Evolutionary conservation across 30 jellyfish, hydroid and myxozoan genomes (phyloP).

Genomic region (Mastigias papua): DNA sequence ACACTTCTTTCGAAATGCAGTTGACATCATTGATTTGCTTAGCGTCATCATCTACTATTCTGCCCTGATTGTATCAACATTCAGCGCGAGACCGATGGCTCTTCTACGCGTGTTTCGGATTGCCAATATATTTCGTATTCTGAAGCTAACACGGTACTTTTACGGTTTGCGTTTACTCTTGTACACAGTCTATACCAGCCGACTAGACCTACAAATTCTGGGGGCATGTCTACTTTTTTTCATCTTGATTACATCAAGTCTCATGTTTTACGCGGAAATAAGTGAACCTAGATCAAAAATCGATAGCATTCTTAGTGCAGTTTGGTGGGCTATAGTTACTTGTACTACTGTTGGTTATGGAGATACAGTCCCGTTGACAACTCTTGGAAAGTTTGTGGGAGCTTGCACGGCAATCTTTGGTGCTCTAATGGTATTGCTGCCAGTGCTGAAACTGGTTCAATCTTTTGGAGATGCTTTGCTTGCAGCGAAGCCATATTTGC

Average conservation of each 20-base stretch:
- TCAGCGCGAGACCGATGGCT: constrained; percentile 82
- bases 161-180: constrained; percentile 86
- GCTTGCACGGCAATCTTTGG: constrained; percentile 83
- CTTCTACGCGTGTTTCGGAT: constrained; percentile 80
- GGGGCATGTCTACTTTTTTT: constrained; percentile 76
- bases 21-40: constrained; percentile 77
- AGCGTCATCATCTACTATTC: constrained; percentile 63
- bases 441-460: constrained; percentile 85
- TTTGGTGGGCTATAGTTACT: constrained; percentile 89
- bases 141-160: constrained; percentile 82
- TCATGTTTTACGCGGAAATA: constrained; percentile 75
- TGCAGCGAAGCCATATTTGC: constrained; percentile 78
- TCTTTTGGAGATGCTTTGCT: constrained; percentile 85
- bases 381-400: constrained; percentile 72
- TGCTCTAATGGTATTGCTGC: constrained; percentile 82
- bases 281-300: constrained; percentile 66
- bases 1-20: constrained; percentile 67
- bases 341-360: constrained; percentile 96
- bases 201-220: constrained; percentile 86
- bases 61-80: constrained; percentile 59
- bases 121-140: constrained; percentile 85
- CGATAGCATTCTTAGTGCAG: constrained; percentile 70
- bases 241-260: constrained; percentile 78
- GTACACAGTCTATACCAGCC: constrained; percentile 82
- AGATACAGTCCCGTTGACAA: constrained; percentile 76